phyloP scores from a whole-genome alignment of 2,888 invertebrate genomes.

The Axea sp. region DNA sequence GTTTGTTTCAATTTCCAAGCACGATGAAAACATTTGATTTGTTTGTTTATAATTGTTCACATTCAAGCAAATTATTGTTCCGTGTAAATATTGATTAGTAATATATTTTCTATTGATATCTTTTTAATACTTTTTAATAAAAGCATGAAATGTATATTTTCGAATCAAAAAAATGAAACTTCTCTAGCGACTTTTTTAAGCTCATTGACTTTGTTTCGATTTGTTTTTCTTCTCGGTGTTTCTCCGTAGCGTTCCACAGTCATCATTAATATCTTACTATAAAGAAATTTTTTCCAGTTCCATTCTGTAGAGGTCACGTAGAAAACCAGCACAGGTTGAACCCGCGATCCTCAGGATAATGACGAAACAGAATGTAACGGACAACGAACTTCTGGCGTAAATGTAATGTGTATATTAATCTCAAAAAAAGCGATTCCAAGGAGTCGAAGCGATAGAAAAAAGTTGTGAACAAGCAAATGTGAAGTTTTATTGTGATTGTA shows the following conservation, averaged over 20 bases:
- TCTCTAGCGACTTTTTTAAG: too few species aligned
- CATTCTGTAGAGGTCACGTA: conserved; percentile 25
- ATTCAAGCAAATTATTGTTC: too few species aligned
- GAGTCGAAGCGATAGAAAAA: conserved; percentile 13
- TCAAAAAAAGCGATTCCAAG: conserved; percentile 28
- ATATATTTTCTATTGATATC: too few species aligned
- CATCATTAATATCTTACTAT: conserved; percentile 35
- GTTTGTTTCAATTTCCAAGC: too few species aligned
- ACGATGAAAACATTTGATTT: too few species aligned
- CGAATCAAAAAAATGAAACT: too few species aligned
- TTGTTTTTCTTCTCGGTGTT: neutral
- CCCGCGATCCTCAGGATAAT: conserved; percentile 35
- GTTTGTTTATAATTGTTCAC: too few species aligned
- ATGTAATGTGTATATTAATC: conserved; percentile 41
- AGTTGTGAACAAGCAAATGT: conserved; percentile 44
- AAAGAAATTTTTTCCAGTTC: conserved; percentile 22
- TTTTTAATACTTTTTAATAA: too few species aligned
- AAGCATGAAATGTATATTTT: too few species aligned
- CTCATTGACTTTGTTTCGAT: too few species aligned
- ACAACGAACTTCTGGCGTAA: conserved; percentile 45
- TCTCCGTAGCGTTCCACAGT: conserved; percentile 1
- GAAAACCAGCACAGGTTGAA: conserved; percentile 38
- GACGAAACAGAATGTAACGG: conserved; percentile 48
- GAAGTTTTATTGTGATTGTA: conserved; percentile 21
- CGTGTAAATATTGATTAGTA: too few species aligned